phyloP scores from a whole-genome alignment of 2,888 invertebrate genomes.

The Thysanoteuthis rhombus region DNA sequence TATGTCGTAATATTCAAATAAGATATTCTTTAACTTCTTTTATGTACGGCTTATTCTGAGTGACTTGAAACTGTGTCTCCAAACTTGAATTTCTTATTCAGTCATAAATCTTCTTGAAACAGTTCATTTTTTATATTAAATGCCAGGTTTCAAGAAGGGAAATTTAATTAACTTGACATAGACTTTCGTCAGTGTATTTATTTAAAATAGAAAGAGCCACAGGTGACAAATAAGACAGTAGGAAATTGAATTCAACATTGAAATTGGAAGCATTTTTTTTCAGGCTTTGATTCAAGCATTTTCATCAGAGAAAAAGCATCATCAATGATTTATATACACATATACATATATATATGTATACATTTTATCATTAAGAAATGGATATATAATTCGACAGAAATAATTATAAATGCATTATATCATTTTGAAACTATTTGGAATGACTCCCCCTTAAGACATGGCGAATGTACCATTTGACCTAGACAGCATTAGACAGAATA shows the following conservation, averaged over 20 bases:
- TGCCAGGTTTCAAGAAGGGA: neutral
- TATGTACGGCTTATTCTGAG: neutral
- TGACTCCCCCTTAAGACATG: too few relatives aligned
- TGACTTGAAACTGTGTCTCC: neutral
- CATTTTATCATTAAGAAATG: too few relatives aligned
- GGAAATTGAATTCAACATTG: neutral
- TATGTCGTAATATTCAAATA: too few relatives aligned
- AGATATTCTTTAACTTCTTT: neutral
- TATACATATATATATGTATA: too few relatives aligned
- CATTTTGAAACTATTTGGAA: too few relatives aligned
- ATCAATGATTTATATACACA: too few relatives aligned
- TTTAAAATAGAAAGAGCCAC: neutral
- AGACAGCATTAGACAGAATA: too few relatives aligned
- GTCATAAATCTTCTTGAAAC: neutral
- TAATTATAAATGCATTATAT: too few relatives aligned
- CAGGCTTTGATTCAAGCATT: neutral
- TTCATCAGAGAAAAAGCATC: neutral
- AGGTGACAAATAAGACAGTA: neutral
- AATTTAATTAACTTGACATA: neutral
- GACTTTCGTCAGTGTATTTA: neutral
- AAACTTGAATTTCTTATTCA: neutral
- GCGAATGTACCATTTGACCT: too few relatives aligned
- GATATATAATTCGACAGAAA: too few relatives aligned
- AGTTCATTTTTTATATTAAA: neutral
- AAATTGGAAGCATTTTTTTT: neutral